These are phyloP conservation scores for Fragum fragum DNA, from an alignment of 2,888 invertebrate genomes.

Conservation along the genomic window DNA sequence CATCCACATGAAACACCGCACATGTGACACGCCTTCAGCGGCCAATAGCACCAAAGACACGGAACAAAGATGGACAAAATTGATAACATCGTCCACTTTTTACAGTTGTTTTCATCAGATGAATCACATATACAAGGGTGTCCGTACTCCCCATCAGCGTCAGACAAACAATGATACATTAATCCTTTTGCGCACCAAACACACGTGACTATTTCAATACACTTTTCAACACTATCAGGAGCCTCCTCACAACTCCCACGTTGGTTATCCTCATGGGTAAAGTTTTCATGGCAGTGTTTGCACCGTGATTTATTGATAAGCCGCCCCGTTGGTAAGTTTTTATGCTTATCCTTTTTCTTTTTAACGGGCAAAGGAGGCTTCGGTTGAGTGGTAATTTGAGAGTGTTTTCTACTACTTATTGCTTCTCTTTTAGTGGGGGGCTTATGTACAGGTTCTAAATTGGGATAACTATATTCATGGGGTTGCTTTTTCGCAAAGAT, in stretches of 20 bases:
- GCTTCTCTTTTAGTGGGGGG: conserved; percentile 80
- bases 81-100: conserved; percentile 95
- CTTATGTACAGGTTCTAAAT: conserved; percentile 87
- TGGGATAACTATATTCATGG: conserved; percentile 96
- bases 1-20: conserved; percentile 93
- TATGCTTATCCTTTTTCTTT: conserved; percentile 78
- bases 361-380: conserved; percentile 87
- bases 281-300: conserved; percentile 89
- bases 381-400: conserved; percentile 68
- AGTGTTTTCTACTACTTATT: conserved; percentile 76
- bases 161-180: conserved; percentile 97
- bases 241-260: conserved; percentile 92
- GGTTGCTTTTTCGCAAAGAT: conserved; percentile 79
- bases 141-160: conserved; percentile 93
- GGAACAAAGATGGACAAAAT: conserved; percentile 95
- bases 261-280: conserved; percentile 93
- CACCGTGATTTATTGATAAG: conserved; percentile 84
- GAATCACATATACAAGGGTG: conserved; percentile 93
- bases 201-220: conserved; percentile 94
- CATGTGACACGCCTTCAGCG: conserved; percentile 94
- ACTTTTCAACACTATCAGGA: conserved; percentile 93
- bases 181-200: conserved; percentile 95
- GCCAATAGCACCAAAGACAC: conserved; percentile 97
- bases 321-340: conserved; percentile 62
- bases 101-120: conserved; percentile 87